phyloP scores from a whole-genome alignment of 2,113 vertebrate genomes.

The Choloepus hoffmanni region DNA sequence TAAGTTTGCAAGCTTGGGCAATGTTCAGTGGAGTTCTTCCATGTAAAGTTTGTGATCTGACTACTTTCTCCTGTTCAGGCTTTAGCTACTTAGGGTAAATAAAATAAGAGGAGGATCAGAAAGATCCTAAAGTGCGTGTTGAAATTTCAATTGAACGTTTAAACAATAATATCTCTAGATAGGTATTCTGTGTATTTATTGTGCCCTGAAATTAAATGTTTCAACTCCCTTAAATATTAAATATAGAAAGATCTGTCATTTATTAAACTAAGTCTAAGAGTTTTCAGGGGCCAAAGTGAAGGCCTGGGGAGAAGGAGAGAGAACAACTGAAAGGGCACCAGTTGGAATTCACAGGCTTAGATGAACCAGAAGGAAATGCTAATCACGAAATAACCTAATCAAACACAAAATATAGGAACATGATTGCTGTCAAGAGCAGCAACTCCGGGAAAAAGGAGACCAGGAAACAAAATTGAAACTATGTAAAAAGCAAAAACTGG shows the following conservation, averaged over 20 bases:
- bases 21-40: neutral
- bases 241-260: constrained; percentile 54
- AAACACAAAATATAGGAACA: neutral
- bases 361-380: constrained; percentile 67
- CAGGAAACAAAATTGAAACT: neutral
- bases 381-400: constrained; percentile 38
- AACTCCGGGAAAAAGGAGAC: constrained; percentile 16
- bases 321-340: neutral
- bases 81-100: neutral
- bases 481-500: neutral
- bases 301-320: constrained; percentile 39
- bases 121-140: neutral
- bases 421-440: neutral
- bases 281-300: constrained; percentile 74
- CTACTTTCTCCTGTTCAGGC: neutral
- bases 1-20: neutral
- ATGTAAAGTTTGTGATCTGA: neutral
- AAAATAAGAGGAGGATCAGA: neutral
- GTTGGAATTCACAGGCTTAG: neutral
- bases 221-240: constrained; percentile 76
- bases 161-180: neutral
- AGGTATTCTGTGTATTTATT: constrained; percentile 60
- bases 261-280: constrained; percentile 70
- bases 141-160: neutral
- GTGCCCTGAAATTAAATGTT: constrained; percentile 72